Base-by-base conservation (phyloP, 2,888 invertebrate species). In the Lacanobia wlatinum region DNA sequence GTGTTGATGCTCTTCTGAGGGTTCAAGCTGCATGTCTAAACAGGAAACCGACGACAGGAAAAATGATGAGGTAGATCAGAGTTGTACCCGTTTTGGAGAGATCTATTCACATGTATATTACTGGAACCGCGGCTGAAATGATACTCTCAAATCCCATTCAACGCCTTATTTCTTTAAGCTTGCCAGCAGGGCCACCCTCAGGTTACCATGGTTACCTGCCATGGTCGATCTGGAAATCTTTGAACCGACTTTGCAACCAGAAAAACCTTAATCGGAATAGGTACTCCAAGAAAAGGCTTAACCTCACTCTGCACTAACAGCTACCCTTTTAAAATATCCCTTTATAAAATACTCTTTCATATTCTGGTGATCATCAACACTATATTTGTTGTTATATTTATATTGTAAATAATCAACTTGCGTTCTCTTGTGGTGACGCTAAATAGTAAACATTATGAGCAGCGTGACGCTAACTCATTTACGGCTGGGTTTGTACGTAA, bases 391-490 rank as follows among this genome's bases (percentile, higher is more conserved):
- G n/a, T 21, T 40, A 14, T 34, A 28, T 34, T 40, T 7, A 28
- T 66, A n/a, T 66, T 50, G 23, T 40, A 70, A 77, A 77, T 55
- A 55, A 70, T 34, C 21, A 55, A 70, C 28, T 70, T 34, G 53
- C 58, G 58, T 75, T 53, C 21, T 52, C 48, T 28, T 59, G 38
- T 81, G 70, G 52, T 70, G 48, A 72, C 72, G 60, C 40, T 62
- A 52, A 59, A 79, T 79, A 82, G 80, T 80, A 76, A 75, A 77
- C 67, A 68, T 62, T 74, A 76, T 78, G 77, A 82, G 81, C 75
- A 72, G 72, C 82, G 81, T 90, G 91, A 91, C 90, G 91, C 88
- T 87, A 83, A 82, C 78, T 89, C 80, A 88, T 90, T 91, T 89
- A 80, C 84, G 87, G 82, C 74, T 83, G 85, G 88, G 88, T 90